Base-by-base conservation (phyloP, 2,888 invertebrate species). In the Zeuzera pyrina region DNA sequence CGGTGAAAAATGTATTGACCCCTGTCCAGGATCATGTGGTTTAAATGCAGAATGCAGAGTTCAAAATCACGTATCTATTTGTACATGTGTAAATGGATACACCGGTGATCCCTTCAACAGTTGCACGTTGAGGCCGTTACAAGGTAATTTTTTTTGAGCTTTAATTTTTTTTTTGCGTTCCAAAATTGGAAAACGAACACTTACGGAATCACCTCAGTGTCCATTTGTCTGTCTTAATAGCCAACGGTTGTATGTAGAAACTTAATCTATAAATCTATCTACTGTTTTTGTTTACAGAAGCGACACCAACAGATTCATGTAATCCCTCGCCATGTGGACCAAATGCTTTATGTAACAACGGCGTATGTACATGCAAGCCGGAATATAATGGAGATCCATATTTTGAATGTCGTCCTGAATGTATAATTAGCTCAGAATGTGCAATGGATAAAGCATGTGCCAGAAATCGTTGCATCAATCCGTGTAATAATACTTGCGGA, bases 21-120 rank as follows among this genome's bases (percentile, higher is more conserved):
- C 93, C 1, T 93, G 93, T 51, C 89, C 89, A 5, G 91, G 91
- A 25, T 88, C 89, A 6, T 93, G 93, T 62, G 93, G 92, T 10
- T 65, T 87, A 33, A 87, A 87, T 41, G 91, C 93, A 1, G 76
- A 87, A 39, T 94, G 93, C 52, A 85, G 83, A 55, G 91, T 92
- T 7, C 88, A 91, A 45, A 89, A 88, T 51, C 93, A 93, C 55
- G 85, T 89, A n/a, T 91, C 93, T 3, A 88, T 89, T 45, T 94
- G 93, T 58, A 87, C 87, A 21, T 94, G 93, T 57, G 77, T 86
- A 3, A 74, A 85, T 12, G 90, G 90, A 29, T 92, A 87, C 48
- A 87, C 85, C 2, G 94, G 94, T 12, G 91, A 94, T 79, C 92
- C 94, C 12, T 92, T 93, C 57, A 87, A 81, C 38, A 88, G 84